These are phyloP conservation scores for Dendrocincla tyrannina DNA, from an alignment of 2,797 vertebrate genomes.

Conservation along the genomic window DNA sequence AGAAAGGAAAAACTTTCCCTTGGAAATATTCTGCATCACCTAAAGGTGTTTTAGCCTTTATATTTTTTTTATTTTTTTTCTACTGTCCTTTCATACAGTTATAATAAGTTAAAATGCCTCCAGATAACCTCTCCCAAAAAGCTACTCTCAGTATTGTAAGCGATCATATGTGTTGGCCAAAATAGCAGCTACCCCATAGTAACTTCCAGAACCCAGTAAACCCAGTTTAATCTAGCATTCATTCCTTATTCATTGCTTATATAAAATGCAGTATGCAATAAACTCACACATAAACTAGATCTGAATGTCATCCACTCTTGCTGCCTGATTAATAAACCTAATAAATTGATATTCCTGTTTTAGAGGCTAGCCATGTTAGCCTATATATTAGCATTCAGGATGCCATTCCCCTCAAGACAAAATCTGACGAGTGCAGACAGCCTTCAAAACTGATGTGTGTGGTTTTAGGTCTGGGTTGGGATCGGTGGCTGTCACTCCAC, in stretches of 20 bases:
- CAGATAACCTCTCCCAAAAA: not conserved
- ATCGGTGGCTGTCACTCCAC: accelerated
- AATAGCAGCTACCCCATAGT: not conserved
- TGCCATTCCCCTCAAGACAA: not conserved
- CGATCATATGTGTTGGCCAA: not conserved
- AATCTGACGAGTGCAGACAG: not conserved
- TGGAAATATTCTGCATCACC: not conserved
- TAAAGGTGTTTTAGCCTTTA: not conserved
- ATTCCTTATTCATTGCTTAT: not conserved
- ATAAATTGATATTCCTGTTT: not conserved
- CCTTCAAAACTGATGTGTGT: accelerated
- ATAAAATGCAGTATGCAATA: accelerated
- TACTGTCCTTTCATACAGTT: not conserved
- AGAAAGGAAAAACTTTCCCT: not conserved
- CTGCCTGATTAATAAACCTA: not conserved
- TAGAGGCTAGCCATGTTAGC: not conserved
- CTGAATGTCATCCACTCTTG: not conserved
- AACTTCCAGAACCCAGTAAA: not conserved
- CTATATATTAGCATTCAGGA: not conserved
- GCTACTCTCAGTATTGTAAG: not conserved
- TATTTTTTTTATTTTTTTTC: not conserved
- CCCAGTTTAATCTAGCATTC: not conserved
- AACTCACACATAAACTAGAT: not conserved
- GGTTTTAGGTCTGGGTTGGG: not conserved
- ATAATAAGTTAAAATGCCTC: not conserved